These are phyloP conservation scores for Heliconius aoede DNA, from an alignment of 2,888 invertebrate genomes.

Conservation along the genomic window DNA sequence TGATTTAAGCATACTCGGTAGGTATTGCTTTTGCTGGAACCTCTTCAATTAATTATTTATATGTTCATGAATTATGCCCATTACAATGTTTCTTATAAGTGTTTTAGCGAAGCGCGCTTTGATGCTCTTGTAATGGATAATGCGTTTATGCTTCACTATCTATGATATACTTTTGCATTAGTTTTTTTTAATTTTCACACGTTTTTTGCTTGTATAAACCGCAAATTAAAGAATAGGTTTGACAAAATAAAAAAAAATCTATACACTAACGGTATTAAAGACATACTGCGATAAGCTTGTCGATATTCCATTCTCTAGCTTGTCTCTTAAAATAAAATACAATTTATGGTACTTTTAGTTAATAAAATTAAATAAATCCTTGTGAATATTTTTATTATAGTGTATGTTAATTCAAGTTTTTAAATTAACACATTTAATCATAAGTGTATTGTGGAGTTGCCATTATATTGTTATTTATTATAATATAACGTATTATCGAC, in stretches of 20 bases:
- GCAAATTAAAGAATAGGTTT: not conserved
- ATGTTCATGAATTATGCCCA: conserved; percentile 31
- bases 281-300: not conserved
- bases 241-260: not conserved
- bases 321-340: conserved; percentile 14
- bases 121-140: conserved; percentile 21
- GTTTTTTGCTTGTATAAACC: not conserved
- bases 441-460: conserved; percentile 18
- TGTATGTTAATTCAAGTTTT: conserved; percentile 22
- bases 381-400: conserved; percentile 22
- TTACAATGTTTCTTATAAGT: conserved; percentile 27
- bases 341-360: conserved; percentile 17
- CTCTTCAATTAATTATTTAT: conserved; percentile 33
- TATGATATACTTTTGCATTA: not conserved
- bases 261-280: not conserved
- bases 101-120: not conserved
- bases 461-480: conserved; percentile 26
- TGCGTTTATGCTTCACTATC: not conserved
- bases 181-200: not conserved
- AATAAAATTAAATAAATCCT: conserved; percentile 29
- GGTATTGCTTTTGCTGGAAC: conserved; percentile 31
- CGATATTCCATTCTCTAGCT: not conserved
- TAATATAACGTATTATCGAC: conserved; percentile 26
- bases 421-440: conserved; percentile 38
- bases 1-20: conserved; percentile 28